phyloP scores from a whole-genome alignment of 2,797 vertebrate genomes.

The Mormyrops attenuatus region DNA sequence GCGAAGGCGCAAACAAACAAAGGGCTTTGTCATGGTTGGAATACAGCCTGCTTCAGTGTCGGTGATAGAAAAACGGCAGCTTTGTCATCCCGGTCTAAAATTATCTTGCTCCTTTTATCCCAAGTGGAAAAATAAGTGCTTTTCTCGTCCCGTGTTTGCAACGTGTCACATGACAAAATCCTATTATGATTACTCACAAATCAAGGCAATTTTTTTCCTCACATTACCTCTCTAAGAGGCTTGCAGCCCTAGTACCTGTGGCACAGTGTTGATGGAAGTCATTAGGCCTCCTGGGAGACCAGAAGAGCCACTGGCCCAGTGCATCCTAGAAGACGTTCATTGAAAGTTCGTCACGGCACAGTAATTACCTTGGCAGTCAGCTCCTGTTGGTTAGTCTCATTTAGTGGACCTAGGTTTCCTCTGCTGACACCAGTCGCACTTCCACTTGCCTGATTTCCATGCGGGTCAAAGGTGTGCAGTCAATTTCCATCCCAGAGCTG shows the following conservation, averaged over 20 bases:
- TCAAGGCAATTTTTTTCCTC: neutral
- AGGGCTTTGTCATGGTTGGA: neutral
- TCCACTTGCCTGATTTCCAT: neutral
- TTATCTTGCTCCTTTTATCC: neutral
- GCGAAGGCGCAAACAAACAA: neutral
- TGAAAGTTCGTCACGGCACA: neutral
- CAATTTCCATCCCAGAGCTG: neutral
- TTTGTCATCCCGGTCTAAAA: constrained; percentile 8
- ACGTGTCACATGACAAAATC: neutral
- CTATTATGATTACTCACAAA: neutral
- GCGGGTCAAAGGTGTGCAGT: constrained; percentile 1
- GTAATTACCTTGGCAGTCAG: neutral
- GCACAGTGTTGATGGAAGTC: neutral
- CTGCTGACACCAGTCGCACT: neutral
- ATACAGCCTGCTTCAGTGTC: neutral
- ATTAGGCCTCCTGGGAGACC: neutral
- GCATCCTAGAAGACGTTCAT: neutral
- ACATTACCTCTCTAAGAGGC: neutral
- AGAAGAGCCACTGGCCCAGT: neutral
- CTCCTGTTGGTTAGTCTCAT: neutral
- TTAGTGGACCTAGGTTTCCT: neutral
- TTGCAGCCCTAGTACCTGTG: neutral
- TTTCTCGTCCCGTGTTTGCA: neutral
- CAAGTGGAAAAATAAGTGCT: neutral
- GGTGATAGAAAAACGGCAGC: neutral